Evolutionary conservation across 2,113 vertebrate genomes (phyloP), one percentile per base, ranked within the genome.

Genomic region (Penelope pileata): DNA sequence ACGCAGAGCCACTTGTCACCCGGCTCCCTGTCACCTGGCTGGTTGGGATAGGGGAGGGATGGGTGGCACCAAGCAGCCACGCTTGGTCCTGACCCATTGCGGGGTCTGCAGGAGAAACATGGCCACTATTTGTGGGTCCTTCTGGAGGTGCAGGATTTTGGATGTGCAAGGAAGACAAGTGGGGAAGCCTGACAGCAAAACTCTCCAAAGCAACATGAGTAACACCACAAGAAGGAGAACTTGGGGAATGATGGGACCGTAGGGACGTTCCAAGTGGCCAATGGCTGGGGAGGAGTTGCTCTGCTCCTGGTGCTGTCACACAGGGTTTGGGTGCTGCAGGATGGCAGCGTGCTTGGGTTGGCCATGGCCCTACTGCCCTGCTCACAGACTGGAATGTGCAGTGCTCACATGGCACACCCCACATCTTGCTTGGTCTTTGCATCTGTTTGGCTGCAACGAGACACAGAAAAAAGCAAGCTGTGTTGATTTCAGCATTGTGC

Each of bases 391-490:
- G n/a, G n/a, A n/a, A n/a, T n/a, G n/a, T 21, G 8, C 68, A 22
- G 68, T 0, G 5, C 27, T 42, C 32, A 2, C 9, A 10, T 36
- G 2, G 24, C 10, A 22, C 2, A 1, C 53, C 87, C 51, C 2
- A 0, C 32, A 2, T 22, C 53, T 17, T 8, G 1, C 51, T 70
- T 32, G 13, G 38, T 21, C 62, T 36, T 30, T 40, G 40, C 83
- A 21, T 91, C 68, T 24, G 24, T 54, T 40, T 84, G 95, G 84
- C 88, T 58, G 56, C 21, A 9, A 72, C 78, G 32, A 85, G 78
- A 45, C 1, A 1, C 9, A 1, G 6, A 5, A 58, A 26, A 16
- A 70, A 30, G 38, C 54, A 13, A 4, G 3, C 91, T 74, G 13
- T 67, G 63, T 48, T 81, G 69, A 66, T 91, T 32, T 79, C 36